Base-by-base conservation (phyloP, 2,797 vertebrate species). In the Bucorvus abyssinicus region DNA sequence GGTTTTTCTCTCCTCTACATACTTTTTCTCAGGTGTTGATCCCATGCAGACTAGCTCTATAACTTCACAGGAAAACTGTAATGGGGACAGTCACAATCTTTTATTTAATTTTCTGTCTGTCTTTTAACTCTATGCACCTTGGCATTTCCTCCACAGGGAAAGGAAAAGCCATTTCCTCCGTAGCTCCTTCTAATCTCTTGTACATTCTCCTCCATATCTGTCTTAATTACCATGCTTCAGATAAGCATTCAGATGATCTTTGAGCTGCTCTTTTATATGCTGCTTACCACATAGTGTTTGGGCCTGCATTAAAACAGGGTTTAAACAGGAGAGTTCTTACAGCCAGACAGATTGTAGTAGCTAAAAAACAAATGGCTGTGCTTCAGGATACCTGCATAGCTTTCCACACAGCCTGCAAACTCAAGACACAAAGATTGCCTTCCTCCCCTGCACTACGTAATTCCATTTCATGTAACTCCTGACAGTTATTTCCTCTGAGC, bases 291-390 rank as follows among this genome's bases (percentile, higher is more conserved):
- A 14, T 4, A 26, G 29, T 67, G 19, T 50, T 75, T 73, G 36
- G n/a, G 10, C 14, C 19, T 65, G 45, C 45, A 26, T 30, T 74
- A 59, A 45, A 78, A n/a, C 0, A 0, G 11, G 4, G 6, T 38
- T 64, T 59, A 30, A 63, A 87, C 40, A 20, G 40, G 61, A 44
- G 73, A 22, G 21, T 47, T 42, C 44, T 52, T 47, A 32, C 47
- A 70, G n/a, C 18, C 23, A 77, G n/a, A 15, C 36, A 53, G 30
- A 64, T 13, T 34, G 19, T 19, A 6, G 19, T 40, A 15, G 12
- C 60, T 50, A 40, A 63, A 67, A 61, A 59, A 23, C 12, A 73
- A 36, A 55, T 12, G 16, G 9, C 64, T 55, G 14, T 29, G 17
- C 34, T 38, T 45, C 38, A 40, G 29, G 27, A 29, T 61, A 61